Base-by-base conservation (phyloP, 2,113 vertebrate species). In the Anoplopoma fimbria region DNA sequence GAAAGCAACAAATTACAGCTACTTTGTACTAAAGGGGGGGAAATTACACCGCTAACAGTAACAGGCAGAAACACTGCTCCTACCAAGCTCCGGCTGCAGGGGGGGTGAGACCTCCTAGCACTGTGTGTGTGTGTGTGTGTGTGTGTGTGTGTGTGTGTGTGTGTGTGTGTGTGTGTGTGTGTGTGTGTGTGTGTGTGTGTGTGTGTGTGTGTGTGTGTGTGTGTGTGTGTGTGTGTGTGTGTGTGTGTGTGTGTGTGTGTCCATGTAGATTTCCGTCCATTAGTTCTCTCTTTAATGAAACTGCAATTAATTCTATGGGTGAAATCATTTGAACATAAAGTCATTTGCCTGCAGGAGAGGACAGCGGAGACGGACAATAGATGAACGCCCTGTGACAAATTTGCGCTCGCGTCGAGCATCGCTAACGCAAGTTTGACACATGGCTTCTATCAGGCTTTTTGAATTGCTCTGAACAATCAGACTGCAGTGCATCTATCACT, bases 271-370 rank as follows among this genome's bases (percentile, higher is more conserved):
- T 69, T 64, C 72, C 53, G 21, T 73, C 31, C 77, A 76, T 72
- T 40, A 77, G 19, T 84, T 73, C 60, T 65, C 57, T 83, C 55
- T 21, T 68, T 85, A 83, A 83, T 88, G 70, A 88, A 90, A 87
- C n/a, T 38, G 17, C 61, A 68, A 87, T 90, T 85, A 69, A 79
- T 45, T 91, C 42, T 51, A 62, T 55, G 85, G 64, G 36, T 57
- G 69, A 82, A 83, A 89, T 72, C 33, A 75, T 77, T 84, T 84
- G 42, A 82, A 80, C 71, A 77, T 85, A n/a, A 87, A 89, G 80
- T 70, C 0, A 75, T 88, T 87, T 88, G 79, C 55, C 73, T 70
- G 57, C 85, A 69, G 49, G 65, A 81, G 38, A 83, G 42, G 27
- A 57, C 49, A 40, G 70, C 49, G 63, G 23, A 47, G 70, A 60